Evolutionary conservation across 2,797 vertebrate genomes (phyloP), one percentile per base, ranked within the genome.

Genomic region (Poeciliopsis infans): DNA sequence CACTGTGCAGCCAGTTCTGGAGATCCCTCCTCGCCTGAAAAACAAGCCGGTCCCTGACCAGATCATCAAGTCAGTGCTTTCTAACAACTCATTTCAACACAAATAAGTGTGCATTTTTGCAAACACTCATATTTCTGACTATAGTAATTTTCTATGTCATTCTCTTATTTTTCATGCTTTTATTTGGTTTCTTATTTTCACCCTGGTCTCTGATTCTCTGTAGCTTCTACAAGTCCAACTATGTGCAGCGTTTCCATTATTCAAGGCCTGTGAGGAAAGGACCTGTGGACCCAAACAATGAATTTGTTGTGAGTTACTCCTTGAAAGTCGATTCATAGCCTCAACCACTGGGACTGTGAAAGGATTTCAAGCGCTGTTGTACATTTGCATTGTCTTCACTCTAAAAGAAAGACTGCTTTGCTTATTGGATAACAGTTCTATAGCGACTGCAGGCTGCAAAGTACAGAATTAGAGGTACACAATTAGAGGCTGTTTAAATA

Each of bases 161-260:
- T 41, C 33, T 55, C n/a, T 36, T 0, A 1, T 69, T 53, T 0
- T 79, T 77, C 72, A 20, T 78, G 70, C 8, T 72, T 8, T 47
- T 80, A 12, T 25, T 82, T 33, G 72, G 80, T 85, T 18, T 57
- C 46, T 79, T 39, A 33, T 20, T 59, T 28, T 36, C 16, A 59
- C 16, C 31, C 12, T 2, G 7, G 4, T 68, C 8, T 79, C 8
- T 41, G 4, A 69, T 41, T 57, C 33, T 1, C 1, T 86, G 86
- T 90, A 99, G 98, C 93, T 99, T 99, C 95, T 99, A 99, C 90
- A 99, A 99, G 90, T 97, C 97, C 80, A 99, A 99, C 95, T 97
- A 99, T 0, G 98, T 99, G 87, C 98, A 99, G 74, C 94, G 94
- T 12, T 99, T 99, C 85, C 97, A 99, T 88, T 99, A 99, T 79